phyloP scores from a whole-genome alignment of 1,140 invertebrate genomes.

The Ephestia elutella region DNA sequence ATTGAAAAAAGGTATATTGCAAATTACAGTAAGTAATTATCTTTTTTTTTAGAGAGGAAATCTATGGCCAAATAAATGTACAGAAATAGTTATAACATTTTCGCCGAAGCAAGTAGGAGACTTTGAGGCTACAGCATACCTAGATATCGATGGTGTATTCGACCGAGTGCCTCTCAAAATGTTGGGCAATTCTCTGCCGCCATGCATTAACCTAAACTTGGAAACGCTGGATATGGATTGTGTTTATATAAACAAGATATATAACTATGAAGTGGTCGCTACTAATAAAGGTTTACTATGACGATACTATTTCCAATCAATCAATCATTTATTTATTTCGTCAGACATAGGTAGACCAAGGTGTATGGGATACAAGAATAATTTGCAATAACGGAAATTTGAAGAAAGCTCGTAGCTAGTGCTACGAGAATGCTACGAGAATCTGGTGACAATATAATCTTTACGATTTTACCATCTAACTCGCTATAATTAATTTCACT shows the following conservation, averaged over 20 bases:
- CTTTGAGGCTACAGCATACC: slow-evolving; percentile 43
- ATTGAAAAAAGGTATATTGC: background rate
- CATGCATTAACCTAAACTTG: slow-evolving; percentile 50
- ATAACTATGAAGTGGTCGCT: slow-evolving; percentile 58
- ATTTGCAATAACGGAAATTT: no score
- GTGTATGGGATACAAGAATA: no score
- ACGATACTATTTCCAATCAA: background rate
- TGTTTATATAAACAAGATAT: slow-evolving; percentile 60
- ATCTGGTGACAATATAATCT: no score
- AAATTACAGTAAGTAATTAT: background rate
- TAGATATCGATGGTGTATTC: slow-evolving; percentile 55
- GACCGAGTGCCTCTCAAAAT: slow-evolving; percentile 49
- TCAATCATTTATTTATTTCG: no score
- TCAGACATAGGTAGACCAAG: no score
- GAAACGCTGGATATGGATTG: slow-evolving; percentile 61
- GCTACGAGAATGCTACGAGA: background rate
- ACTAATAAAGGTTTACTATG: slow-evolving; percentile 51
- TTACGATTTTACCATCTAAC: no score
- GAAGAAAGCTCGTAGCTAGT: no score
- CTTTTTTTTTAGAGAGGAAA: slow-evolving; percentile 46
- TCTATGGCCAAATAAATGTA: slow-evolving; percentile 56
- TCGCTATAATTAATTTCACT: no score
- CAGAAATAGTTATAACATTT: slow-evolving; percentile 59
- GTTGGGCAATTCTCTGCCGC: slow-evolving; percentile 52
- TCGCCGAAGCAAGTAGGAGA: slow-evolving; percentile 55